Evolutionary conservation across 2,888 invertebrate genomes (phyloP).

Genomic region (Vandiemenella viatica): DNA sequence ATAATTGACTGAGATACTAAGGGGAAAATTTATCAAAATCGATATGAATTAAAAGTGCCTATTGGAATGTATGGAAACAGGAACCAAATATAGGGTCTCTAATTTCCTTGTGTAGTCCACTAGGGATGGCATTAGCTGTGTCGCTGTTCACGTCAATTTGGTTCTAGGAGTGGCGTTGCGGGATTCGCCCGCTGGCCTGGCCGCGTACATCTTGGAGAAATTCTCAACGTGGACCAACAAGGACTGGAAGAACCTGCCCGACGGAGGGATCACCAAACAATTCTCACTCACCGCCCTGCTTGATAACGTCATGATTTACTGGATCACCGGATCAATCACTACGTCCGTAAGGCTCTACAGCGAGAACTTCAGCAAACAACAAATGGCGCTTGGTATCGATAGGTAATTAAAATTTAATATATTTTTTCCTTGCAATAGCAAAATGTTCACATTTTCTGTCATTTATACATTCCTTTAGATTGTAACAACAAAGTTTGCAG

Average conservation of each 20-base stretch:
- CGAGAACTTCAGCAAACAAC: conserved; percentile 36
- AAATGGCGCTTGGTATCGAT: conserved; percentile 24
- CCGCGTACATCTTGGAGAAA: conserved; percentile 81
- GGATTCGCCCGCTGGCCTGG: conserved; percentile 71
- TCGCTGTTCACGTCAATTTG: too few relatives aligned
- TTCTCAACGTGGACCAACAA: conserved; percentile 51
- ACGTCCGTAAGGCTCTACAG: conserved; percentile 60
- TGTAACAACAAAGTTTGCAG: too few relatives aligned
- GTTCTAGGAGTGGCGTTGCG: conserved; percentile 48
- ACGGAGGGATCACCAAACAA: conserved; percentile 32
- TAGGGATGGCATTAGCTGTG: too few relatives aligned
- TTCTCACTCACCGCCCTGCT: conserved; percentile 39
- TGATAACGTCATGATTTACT: conserved; percentile 72
- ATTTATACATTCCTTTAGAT: too few relatives aligned
- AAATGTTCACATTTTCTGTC: too few relatives aligned
- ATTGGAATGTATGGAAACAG: too few relatives aligned
- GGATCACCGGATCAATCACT: conserved; percentile 55
- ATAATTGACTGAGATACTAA: too few relatives aligned
- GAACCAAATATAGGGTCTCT: too few relatives aligned
- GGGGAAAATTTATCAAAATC: too few relatives aligned
- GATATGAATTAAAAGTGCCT: too few relatives aligned
- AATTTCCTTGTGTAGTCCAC: too few relatives aligned
- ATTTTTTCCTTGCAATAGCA: background rate
- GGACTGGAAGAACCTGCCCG: conserved; percentile 21
- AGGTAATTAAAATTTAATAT: conserved; percentile 24